These are phyloP conservation scores for Siniperca undulata DNA, from an alignment of 2,797 vertebrate genomes.

Conservation along the genomic window DNA sequence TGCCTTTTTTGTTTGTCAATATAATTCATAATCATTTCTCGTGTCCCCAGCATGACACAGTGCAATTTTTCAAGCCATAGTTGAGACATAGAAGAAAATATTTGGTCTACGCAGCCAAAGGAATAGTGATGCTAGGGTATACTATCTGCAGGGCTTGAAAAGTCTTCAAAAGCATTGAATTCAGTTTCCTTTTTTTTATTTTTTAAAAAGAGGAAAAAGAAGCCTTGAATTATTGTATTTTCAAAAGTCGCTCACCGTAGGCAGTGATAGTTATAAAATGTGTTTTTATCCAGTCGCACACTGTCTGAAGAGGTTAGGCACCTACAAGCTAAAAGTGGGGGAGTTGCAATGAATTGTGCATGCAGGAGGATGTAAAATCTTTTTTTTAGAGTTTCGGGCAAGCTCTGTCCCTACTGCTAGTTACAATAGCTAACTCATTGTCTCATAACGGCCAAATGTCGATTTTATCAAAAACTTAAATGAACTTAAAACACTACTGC, in stretches of 20 bases:
- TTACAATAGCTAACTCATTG: neutral
- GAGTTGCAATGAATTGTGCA: neutral
- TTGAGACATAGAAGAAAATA: constrained; percentile 1
- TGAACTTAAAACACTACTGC: neutral
- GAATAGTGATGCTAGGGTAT: neutral
- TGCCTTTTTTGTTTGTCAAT: neutral
- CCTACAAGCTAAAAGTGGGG: neutral
- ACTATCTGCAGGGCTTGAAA: neutral
- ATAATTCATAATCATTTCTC: neutral
- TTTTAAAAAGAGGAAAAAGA: neutral
- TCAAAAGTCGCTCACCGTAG: neutral
- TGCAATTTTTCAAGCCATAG: neutral
- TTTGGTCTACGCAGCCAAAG: neutral
- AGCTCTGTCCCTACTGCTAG: neutral
- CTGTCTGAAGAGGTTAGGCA: neutral
- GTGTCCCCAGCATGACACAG: neutral
- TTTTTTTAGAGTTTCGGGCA: neutral
- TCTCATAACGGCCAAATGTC: neutral
- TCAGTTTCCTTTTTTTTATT: too few species aligned
- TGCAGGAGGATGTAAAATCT: neutral
- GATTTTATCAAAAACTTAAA: neutral
- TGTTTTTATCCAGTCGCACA: neutral
- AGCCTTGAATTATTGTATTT: neutral
- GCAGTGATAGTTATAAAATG: neutral
- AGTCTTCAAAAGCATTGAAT: too few species aligned